phyloP scores from a whole-genome alignment of 1,140 invertebrate species.

The Nylanderia fulva region DNA sequence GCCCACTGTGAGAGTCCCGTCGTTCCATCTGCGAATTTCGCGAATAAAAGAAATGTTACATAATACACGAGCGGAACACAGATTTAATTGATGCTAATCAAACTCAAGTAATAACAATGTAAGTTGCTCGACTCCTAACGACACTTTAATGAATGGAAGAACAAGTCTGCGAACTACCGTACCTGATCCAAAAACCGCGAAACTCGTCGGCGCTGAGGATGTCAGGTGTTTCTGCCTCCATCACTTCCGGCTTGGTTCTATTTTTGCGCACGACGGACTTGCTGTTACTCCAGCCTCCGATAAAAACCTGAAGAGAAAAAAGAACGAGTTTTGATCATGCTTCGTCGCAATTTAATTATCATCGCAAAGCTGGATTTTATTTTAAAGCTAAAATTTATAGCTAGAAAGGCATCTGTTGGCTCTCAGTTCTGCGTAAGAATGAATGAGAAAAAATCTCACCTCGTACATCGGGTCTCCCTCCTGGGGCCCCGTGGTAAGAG shows the following conservation, averaged over 20 bases:
- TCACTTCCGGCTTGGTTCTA: constrained; percentile 91
- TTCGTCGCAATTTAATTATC: not conserved
- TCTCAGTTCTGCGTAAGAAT: not conserved
- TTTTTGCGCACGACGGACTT: constrained; percentile 94
- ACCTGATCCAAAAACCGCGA: constrained; percentile 93
- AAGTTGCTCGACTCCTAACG: not conserved
- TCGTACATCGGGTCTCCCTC: constrained; percentile 92
- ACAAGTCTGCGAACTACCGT: not conserved
- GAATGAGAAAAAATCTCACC: constrained; percentile 80
- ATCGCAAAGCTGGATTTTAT: not conserved
- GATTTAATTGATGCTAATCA: too few relatives aligned
- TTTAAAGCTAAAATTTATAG: not conserved
- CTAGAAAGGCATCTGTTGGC: not conserved
- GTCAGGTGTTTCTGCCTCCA: constrained; percentile 89
- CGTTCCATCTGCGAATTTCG: constrained; percentile 87
- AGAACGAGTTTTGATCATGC: not conserved
- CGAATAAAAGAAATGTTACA: not conserved
- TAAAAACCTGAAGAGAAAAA: constrained; percentile 87
- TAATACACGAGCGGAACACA: too few relatives aligned
- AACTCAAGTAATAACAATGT: too few relatives aligned
- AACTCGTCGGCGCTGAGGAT: constrained; percentile 90
- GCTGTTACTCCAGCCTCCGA: constrained; percentile 93
- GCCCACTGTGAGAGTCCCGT: constrained; percentile 89
- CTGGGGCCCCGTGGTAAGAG: constrained; percentile 88
- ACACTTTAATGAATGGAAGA: constrained; percentile 1